Conservation (phyloP, 2,113 vertebrate species). For the Numenius arquata region DNA sequence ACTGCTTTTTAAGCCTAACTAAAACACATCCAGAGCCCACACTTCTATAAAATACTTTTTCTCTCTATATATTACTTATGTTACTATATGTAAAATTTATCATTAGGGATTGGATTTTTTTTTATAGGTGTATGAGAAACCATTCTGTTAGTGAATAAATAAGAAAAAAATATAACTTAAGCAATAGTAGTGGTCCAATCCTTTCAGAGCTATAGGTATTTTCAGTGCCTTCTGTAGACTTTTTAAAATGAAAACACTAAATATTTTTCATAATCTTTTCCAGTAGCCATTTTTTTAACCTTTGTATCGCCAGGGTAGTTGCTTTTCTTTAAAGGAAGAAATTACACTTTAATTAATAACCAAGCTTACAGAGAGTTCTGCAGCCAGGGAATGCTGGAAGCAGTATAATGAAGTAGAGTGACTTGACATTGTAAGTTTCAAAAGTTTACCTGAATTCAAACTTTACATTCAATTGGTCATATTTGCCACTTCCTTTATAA, state of each 20-base stretch:
- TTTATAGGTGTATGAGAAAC: not conserved
- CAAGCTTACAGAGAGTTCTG: not conserved
- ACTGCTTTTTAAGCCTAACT: not conserved
- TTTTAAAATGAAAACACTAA: not conserved
- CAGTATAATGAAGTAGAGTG: not conserved
- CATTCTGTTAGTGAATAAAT: not conserved
- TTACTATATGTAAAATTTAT: not conserved
- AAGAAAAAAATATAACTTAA: not conserved
- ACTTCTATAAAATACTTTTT: not conserved
- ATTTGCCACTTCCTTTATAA: not conserved
- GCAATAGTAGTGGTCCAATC: not conserved
- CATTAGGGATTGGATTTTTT: not conserved
- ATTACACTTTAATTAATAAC: not conserved
- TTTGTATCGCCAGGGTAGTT: not conserved
- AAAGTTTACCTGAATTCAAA: not conserved
- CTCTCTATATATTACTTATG: not conserved
- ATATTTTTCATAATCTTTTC: not conserved
- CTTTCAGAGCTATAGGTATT: not conserved
- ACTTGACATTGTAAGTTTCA: not conserved
- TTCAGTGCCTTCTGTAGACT: not conserved
- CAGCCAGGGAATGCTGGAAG: not conserved
- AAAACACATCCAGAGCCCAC: not conserved
- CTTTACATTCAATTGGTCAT: not conserved
- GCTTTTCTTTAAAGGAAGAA: not conserved
- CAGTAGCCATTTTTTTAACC: not conserved